These are phyloP conservation scores for Ovibos moschatus DNA, from an alignment of 2,113 vertebrate species.

Conservation along the genomic window DNA sequence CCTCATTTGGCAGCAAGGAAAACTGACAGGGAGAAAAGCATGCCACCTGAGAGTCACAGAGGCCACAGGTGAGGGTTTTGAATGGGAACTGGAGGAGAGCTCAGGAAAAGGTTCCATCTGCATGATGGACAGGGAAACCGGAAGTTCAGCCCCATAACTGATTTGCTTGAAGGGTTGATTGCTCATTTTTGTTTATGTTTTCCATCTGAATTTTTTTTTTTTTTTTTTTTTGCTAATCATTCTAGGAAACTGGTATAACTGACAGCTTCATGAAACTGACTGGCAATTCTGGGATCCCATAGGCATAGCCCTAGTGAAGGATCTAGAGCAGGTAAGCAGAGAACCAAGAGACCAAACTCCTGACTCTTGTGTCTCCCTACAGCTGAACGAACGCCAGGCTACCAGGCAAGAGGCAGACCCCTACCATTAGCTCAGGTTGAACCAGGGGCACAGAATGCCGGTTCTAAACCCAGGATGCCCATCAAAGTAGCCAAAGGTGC, in stretches of 20 bases:
- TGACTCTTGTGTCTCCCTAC: not conserved
- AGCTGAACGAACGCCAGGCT: not conserved
- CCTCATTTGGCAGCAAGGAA: not conserved
- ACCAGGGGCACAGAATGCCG: not conserved
- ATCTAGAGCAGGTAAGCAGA: not conserved
- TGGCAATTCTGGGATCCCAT: not conserved
- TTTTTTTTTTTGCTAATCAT: not conserved
- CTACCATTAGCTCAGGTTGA: not conserved
- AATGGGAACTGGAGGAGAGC: not conserved
- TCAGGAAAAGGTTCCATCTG: not conserved
- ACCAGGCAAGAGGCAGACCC: not conserved
- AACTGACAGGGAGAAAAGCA: not conserved
- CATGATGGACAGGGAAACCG: rapidly evolving
- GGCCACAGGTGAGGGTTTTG: not conserved
- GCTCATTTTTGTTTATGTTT: not conserved
- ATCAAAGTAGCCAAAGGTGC: not conserved
- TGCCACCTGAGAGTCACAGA: not conserved
- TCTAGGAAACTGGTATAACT: not conserved
- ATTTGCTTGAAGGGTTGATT: not conserved
- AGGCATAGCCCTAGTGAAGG: not conserved
- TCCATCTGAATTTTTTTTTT: not conserved
- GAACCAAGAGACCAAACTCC: not conserved
- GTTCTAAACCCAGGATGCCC: not conserved
- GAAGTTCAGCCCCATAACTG: not conserved
- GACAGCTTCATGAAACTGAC: not conserved